Evolutionary conservation across 2,888 invertebrate genomes (phyloP).

Genomic region (Ennomos fuscantarius): DNA sequence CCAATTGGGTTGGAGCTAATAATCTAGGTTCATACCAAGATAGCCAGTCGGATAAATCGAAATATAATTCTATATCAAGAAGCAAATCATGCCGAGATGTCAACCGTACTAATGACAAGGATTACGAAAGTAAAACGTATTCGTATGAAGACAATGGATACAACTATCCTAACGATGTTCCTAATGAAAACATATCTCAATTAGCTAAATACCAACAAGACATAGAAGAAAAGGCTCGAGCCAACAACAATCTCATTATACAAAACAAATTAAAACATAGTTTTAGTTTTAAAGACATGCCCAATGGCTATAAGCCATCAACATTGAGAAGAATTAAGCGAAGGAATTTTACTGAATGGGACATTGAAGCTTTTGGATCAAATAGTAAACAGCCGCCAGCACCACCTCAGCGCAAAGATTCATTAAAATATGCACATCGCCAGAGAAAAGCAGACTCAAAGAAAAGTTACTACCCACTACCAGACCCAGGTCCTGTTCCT

Average conservation of each 20-base stretch:
- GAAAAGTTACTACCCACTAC: conserved; percentile 72
- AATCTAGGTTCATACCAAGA: conserved; percentile 78
- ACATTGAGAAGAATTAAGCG: conserved; percentile 83
- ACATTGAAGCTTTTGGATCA: conserved; percentile 73
- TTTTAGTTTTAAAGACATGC: conserved; percentile 86
- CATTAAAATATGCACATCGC: conserved; percentile 80
- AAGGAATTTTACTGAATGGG: conserved; percentile 85
- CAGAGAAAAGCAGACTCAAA: conserved; percentile 79
- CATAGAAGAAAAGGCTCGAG: conserved; percentile 81
- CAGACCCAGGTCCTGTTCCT: conserved; percentile 78
- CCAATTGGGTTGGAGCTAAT: conserved; percentile 92
- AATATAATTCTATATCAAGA: conserved; percentile 79
- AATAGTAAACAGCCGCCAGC: conserved; percentile 71
- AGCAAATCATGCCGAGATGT: conserved; percentile 81
- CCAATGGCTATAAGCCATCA: conserved; percentile 86
- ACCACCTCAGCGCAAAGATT: conserved; percentile 79
- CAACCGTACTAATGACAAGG: conserved; percentile 64
- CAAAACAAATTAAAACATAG: conserved; percentile 83
- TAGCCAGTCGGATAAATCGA: conserved; percentile 59
- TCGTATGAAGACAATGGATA: conserved; percentile 66
- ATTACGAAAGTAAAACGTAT: conserved; percentile 63
- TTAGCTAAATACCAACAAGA: conserved; percentile 87
- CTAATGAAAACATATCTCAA: conserved; percentile 78
- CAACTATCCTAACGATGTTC: conserved; percentile 62
- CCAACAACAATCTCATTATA: conserved; percentile 81